Conservation (phyloP, 2,888 invertebrate species). For the Rambutsinella grinnellia region DNA sequence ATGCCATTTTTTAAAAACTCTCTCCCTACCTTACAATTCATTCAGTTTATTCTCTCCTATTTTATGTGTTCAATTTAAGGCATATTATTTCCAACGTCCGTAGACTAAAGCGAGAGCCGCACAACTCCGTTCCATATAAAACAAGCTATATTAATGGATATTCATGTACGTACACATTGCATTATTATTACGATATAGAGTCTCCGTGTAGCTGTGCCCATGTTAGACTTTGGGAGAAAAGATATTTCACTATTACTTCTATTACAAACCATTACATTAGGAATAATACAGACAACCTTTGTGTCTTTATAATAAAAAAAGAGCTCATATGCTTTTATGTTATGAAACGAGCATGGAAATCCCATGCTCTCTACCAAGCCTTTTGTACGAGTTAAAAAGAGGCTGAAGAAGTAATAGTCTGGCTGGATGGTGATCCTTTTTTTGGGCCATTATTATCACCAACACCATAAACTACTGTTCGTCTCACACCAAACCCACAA, state of each 20-base stretch:
- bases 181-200: too few species aligned
- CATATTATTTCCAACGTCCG: slow-evolving; percentile 42
- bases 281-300: slow-evolving; percentile 43
- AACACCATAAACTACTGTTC: slow-evolving; percentile 51
- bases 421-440: slow-evolving; percentile 50
- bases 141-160: too few species aligned
- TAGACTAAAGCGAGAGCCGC: too few species aligned
- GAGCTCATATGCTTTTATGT: too few species aligned
- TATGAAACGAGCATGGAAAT: too few species aligned
- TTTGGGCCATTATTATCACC: slow-evolving; percentile 51
- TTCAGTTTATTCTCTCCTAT: slow-evolving; percentile 20
- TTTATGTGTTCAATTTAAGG: slow-evolving; percentile 44
- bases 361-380: too few species aligned
- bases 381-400: slow-evolving; percentile 4
- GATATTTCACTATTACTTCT: slow-evolving; percentile 38
- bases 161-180: too few species aligned
- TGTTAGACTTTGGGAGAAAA: not conserved
- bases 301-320: too few species aligned
- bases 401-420: too few species aligned
- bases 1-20: too few species aligned
- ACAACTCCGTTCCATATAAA: too few species aligned
- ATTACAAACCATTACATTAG: slow-evolving; percentile 43
- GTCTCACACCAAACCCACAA: slow-evolving; percentile 44
- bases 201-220: too few species aligned
- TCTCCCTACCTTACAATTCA: slow-evolving; percentile 38